Conservation (phyloP, 2,888 invertebrate genomes). For the Diogma glabrata region DNA sequence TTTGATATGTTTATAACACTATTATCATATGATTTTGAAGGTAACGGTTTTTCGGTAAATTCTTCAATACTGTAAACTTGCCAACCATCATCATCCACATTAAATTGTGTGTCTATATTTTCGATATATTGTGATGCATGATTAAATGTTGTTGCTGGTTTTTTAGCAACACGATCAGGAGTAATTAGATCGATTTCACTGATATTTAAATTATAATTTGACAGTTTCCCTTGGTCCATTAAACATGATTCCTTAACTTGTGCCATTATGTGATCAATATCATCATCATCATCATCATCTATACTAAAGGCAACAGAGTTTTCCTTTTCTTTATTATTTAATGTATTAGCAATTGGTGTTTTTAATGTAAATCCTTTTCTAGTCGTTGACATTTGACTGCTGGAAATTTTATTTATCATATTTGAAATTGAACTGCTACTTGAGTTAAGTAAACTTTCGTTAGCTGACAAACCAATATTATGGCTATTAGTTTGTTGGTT, state of each 20-base stretch:
- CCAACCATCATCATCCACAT: slow-evolving; percentile 46
- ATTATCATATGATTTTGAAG: slow-evolving; percentile 18
- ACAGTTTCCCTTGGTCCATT: slow-evolving; percentile 26
- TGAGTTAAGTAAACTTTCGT: no score
- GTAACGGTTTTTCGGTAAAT: slow-evolving; percentile 34
- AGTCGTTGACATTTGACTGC: slow-evolving; percentile 12
- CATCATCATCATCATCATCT: slow-evolving; percentile 3
- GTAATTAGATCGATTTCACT: neutral
- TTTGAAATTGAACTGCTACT: no score
- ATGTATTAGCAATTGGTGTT: neutral
- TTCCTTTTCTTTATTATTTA: neutral
- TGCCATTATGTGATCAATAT: slow-evolving; percentile 24
- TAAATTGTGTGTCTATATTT: slow-evolving; percentile 13
- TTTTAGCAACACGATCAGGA: neutral
- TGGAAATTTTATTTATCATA: slow-evolving; percentile 13
- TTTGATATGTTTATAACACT: neutral
- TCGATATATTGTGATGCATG: no score
- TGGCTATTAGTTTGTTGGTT: no score
- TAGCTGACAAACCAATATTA: no score
- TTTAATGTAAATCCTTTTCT: neutral
- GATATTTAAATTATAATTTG: slow-evolving; percentile 24
- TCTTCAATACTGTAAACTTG: slow-evolving; percentile 41
- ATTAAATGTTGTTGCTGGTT: no score
- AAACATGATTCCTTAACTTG: slow-evolving; percentile 30
- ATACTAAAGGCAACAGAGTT: neutral